Evolutionary conservation across 2,797 vertebrate genomes (phyloP).

Genomic region (Varecia variegata): DNA sequence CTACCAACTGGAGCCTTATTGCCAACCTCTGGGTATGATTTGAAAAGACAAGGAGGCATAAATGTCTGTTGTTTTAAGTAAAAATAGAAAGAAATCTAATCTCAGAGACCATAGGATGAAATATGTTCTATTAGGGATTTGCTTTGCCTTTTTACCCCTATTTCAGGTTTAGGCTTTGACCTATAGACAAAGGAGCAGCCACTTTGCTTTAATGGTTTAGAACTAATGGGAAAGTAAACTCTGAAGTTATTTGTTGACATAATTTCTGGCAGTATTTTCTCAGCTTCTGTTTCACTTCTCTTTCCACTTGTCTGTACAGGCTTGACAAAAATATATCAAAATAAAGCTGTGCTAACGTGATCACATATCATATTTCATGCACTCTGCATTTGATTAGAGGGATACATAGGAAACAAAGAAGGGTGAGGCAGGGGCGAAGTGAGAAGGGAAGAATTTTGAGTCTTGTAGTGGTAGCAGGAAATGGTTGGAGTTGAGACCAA

Average conservation of each 20-base stretch:
- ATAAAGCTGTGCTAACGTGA: conserved; percentile 43
- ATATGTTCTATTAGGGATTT: conserved; percentile 55
- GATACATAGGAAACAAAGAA: neutral
- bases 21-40: conserved; percentile 74
- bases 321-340: conserved; percentile 59
- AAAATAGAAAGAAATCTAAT: conserved; percentile 67
- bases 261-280: conserved; percentile 59
- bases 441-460: neutral
- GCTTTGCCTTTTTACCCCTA: neutral
- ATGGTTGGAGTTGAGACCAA: neutral
- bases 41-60: conserved; percentile 55
- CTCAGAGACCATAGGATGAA: conserved; percentile 52
- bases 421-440: neutral
- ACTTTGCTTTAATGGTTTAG: conserved; percentile 49
- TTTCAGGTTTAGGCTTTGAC: conserved; percentile 40
- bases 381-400: conserved; percentile 51
- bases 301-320: conserved; percentile 63
- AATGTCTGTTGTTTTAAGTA: conserved; percentile 73
- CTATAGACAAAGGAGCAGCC: conserved; percentile 54
- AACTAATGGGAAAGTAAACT: conserved; percentile 50
- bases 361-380: conserved; percentile 34
- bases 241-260: conserved; percentile 62
- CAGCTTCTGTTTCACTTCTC: conserved; percentile 62
- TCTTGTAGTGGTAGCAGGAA: neutral
- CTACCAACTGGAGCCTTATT: conserved; percentile 60